Evolutionary conservation across 2,113 vertebrate species (phyloP).

Genomic region (Ellobius talpinus): DNA sequence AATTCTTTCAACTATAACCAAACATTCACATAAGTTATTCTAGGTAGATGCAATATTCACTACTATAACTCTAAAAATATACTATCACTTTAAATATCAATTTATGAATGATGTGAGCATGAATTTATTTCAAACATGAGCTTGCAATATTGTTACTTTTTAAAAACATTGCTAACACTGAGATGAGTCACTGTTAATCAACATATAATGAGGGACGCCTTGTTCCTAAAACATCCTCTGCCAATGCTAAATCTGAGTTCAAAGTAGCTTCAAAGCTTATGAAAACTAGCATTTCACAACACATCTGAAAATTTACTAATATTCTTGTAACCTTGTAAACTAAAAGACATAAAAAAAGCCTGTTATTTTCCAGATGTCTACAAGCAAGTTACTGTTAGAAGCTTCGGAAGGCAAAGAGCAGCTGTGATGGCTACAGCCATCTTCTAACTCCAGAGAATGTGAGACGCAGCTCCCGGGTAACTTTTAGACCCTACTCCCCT

Average conservation of each 20-base stretch:
- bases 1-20: not conserved
- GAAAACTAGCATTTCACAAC: constrained; percentile 79
- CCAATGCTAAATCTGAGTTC: not conserved
- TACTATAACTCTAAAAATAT: constrained; percentile 34
- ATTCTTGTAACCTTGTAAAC: constrained; percentile 8
- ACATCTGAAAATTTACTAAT: constrained; percentile 68
- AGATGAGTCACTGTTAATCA: constrained; percentile 84
- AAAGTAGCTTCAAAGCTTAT: constrained; percentile 56
- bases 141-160: constrained; percentile 78
- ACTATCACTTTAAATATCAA: constrained; percentile 66
- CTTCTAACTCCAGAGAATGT: not conserved
- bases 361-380: constrained; percentile 3
- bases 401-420: not conserved
- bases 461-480: not conserved
- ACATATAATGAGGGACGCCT: constrained; percentile 75
- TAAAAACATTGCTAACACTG: constrained; percentile 77
- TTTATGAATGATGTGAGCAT: constrained; percentile 41
- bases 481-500: not conserved
- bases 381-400: not conserved
- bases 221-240: constrained; percentile 47
- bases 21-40: not conserved
- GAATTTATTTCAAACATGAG: constrained; percentile 63
- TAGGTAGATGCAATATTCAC: not conserved
- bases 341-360: not conserved
- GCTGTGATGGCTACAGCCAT: not conserved